These are phyloP conservation scores for Sakesphorus luctuosus DNA, from an alignment of 2,113 vertebrate species.

Conservation along the genomic window DNA sequence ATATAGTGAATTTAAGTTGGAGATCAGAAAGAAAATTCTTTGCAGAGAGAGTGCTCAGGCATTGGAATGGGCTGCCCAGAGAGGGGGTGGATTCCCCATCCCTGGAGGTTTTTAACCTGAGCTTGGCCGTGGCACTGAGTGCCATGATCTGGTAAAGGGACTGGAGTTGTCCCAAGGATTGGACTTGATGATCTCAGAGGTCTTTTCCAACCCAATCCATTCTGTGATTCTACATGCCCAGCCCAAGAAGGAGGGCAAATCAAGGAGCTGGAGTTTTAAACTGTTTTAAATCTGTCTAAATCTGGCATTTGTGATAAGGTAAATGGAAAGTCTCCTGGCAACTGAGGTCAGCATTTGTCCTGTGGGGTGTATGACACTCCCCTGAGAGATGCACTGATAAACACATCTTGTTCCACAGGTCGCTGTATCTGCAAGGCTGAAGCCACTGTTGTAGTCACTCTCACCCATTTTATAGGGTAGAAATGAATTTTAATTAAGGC, in stretches of 20 bases:
- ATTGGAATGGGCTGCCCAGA: too few relatives aligned
- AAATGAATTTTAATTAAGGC: constrained; percentile 6
- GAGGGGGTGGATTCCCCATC: too few relatives aligned
- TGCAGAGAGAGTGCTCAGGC: too few relatives aligned
- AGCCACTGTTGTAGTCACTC: not conserved
- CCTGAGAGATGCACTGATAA: not conserved
- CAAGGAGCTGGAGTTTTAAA: not conserved
- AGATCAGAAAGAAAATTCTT: too few relatives aligned
- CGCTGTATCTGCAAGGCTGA: not conserved
- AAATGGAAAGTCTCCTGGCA: not conserved
- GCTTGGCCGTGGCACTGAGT: too few relatives aligned
- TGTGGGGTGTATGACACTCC: not conserved
- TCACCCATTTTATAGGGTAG: not conserved
- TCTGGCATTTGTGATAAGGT: not conserved
- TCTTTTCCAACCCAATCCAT: too few relatives aligned
- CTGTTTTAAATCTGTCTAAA: not conserved
- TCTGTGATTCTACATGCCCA: too few relatives aligned
- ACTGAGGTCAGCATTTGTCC: not conserved
- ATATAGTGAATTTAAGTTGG: too few relatives aligned
- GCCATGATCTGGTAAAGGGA: too few relatives aligned
- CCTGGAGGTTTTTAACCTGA: too few relatives aligned
- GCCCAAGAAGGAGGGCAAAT: not conserved
- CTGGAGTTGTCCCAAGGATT: too few relatives aligned
- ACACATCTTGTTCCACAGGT: not conserved
- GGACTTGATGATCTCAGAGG: too few relatives aligned